Conservation (phyloP, 2,113 vertebrate genomes). For the Lethenteron camtschaticum region DNA sequence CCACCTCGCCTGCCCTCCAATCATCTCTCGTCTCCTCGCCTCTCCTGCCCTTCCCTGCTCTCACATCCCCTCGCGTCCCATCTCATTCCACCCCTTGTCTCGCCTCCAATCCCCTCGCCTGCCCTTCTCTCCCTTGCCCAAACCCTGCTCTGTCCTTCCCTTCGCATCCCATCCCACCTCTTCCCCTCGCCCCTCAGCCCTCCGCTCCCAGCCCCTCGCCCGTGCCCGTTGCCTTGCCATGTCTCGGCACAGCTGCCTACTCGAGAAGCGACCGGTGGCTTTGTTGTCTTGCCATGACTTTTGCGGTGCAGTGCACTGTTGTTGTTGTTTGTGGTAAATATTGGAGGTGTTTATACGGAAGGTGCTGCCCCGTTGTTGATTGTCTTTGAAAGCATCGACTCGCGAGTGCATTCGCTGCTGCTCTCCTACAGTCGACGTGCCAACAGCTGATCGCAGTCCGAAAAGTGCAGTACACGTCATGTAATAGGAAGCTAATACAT, state of each 20-base stretch:
- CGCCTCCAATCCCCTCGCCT: background rate
- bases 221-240: background rate
- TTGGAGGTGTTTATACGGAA: too few relatives aligned
- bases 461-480: too few relatives aligned
- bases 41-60: background rate
- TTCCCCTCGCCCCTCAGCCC: background rate
- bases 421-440: too few relatives aligned
- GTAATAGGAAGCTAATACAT: too few relatives aligned
- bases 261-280: too few relatives aligned
- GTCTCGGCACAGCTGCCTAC: background rate
- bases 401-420: too few relatives aligned
- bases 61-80: background rate
- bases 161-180: background rate
- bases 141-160: background rate
- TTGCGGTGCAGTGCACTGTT: too few relatives aligned
- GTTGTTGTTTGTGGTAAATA: too few relatives aligned
- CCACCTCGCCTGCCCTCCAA: background rate
- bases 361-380: too few relatives aligned
- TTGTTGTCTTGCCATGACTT: too few relatives aligned
- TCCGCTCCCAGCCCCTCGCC: background rate
- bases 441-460: too few relatives aligned
- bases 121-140: background rate
- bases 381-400: too few relatives aligned
- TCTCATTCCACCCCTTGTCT: background rate
- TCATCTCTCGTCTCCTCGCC: background rate